These are phyloP conservation scores for Acipenser ruthenus DNA, from an alignment of 2,797 vertebrate genomes.

Conservation along the genomic window DNA sequence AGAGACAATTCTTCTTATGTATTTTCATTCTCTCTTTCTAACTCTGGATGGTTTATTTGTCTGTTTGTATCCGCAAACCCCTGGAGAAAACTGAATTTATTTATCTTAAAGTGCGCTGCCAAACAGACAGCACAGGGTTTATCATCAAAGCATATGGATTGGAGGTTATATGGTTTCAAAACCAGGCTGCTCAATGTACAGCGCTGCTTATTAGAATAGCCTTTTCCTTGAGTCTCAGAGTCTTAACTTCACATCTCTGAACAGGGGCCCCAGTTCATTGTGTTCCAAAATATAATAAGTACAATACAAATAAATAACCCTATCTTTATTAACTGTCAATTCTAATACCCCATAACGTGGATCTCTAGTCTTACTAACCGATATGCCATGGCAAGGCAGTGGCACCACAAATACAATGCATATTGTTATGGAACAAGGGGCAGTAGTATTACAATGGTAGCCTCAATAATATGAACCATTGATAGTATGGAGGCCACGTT, in stretches of 20 bases:
- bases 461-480: too few species aligned
- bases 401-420: too few species aligned
- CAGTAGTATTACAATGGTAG: too few species aligned
- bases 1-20: neutral
- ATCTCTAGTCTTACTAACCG: too few species aligned
- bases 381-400: too few species aligned
- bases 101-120: neutral
- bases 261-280: neutral
- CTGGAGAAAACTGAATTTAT: neutral
- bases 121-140: neutral
- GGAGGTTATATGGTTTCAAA: neutral
- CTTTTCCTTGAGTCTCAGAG: neutral
- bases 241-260: neutral
- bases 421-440: too few species aligned
- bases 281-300: neutral
- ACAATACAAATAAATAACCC: too few species aligned
- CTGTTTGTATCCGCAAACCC: neutral
- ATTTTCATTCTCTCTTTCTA: slow-evolving; percentile 1
- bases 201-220: neutral
- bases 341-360: too few species aligned
- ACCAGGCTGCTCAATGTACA: neutral
- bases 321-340: too few species aligned
- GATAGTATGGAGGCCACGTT: too few species aligned
- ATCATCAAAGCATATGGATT: neutral
- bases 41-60: neutral